A percentile compares a stretch with the other conserved stretches of the same genome.
Evolutionary conservation across 1,140 invertebrate genomes (phyloP).

Genomic region (Frieseomelitta varia): DNA sequence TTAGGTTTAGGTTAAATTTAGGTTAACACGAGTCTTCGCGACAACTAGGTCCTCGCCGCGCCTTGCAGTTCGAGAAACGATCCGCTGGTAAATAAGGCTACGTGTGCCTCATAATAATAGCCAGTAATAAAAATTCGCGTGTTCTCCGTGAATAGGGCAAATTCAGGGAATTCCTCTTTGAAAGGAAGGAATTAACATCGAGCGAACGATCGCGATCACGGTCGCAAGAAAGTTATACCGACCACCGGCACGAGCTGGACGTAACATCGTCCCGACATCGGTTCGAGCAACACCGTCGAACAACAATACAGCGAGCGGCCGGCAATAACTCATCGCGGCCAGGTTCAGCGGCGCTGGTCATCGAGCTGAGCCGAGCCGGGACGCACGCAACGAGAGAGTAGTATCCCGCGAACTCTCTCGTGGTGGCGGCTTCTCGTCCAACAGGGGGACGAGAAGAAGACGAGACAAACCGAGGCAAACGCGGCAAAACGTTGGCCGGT

Average conservation of each 20-base stretch:
- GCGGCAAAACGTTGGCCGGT: not conserved
- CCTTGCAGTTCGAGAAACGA: no score
- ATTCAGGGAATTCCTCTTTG: not conserved
- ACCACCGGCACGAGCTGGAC: conserved; percentile 17
- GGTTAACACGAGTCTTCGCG: no score
- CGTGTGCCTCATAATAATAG: no score
- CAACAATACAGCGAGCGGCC: conserved; percentile 33
- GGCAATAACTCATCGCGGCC: conserved; percentile 40
- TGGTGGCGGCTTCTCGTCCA: no score
- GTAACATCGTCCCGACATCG: conserved; percentile 39
- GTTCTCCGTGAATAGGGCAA: fast-evolving
- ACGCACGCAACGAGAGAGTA: conserved; percentile 8
- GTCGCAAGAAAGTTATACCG: conserved; percentile 33
- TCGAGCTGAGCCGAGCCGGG: not conserved
- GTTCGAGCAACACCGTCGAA: conserved; percentile 40
- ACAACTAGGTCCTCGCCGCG: no score
- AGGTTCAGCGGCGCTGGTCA: not conserved
- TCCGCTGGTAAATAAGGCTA: no score
- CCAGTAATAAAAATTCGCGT: not conserved
- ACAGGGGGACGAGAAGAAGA: no score
- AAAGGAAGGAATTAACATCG: not conserved
- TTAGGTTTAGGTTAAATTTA: no score
- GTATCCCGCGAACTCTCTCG: not conserved
- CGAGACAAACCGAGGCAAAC: no score
- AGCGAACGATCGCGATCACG: not conserved